These are phyloP conservation scores for Hozukius guyotensis DNA, from an alignment of 2,797 vertebrate species.

Conservation along the genomic window DNA sequence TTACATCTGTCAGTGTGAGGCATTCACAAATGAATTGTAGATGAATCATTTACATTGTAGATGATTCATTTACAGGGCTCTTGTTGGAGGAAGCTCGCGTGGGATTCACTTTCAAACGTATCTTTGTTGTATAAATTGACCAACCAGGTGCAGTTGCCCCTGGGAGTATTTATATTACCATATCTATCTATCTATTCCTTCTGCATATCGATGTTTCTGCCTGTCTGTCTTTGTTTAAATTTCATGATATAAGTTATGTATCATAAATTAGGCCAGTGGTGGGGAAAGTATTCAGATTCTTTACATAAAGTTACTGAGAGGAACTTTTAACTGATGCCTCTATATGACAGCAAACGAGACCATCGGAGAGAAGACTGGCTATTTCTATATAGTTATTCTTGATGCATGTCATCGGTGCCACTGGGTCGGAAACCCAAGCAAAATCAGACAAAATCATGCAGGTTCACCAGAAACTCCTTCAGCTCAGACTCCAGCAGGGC, in stretches of 20 bases:
- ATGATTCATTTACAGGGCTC: conserved; percentile 24
- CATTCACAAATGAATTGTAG: conserved; percentile 23
- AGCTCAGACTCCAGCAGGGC: too few species aligned
- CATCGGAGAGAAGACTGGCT: too few species aligned
- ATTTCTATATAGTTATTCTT: too few species aligned
- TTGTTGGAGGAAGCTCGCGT: background rate
- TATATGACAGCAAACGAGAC: too few species aligned
- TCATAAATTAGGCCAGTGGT: background rate
- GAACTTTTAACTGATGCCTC: too few species aligned
- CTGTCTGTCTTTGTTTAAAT: background rate
- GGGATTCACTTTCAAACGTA: conserved; percentile 15
- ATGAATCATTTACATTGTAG: conserved; percentile 39
- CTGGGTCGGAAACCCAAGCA: too few species aligned
- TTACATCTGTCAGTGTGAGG: conserved; percentile 16
- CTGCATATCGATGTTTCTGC: background rate
- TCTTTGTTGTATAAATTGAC: conserved; percentile 7
- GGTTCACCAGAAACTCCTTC: too few species aligned
- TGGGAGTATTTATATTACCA: background rate
- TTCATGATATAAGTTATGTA: background rate
- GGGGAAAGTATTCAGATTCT: background rate
- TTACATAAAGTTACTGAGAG: background rate
- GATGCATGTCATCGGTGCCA: too few species aligned
- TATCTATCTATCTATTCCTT: background rate
- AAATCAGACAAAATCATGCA: too few species aligned
- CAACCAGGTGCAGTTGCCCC: background rate